phyloP scores from a whole-genome alignment of 1,140 invertebrate species.

The Ooceraea biroi region DNA sequence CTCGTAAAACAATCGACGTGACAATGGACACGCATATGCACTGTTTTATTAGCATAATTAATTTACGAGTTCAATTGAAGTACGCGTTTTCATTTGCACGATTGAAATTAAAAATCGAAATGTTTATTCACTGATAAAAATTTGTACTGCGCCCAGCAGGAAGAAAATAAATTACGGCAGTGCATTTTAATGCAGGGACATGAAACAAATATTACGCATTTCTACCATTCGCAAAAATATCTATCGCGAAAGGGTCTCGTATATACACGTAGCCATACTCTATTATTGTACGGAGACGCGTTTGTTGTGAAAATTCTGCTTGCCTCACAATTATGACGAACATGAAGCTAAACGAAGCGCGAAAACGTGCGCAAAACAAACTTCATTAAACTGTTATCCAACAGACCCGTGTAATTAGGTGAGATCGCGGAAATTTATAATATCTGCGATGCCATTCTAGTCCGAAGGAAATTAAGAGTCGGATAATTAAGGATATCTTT shows the following conservation, averaged over 20 bases:
- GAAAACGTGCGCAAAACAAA: too few relatives aligned
- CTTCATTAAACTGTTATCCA: conserved; percentile 34
- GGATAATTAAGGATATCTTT: background rate
- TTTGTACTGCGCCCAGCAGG: background rate
- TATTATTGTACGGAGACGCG: background rate
- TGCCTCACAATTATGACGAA: background rate
- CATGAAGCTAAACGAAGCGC: background rate
- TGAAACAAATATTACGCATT: background rate
- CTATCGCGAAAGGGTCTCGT: background rate
- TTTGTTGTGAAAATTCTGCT: background rate
- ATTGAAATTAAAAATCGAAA: background rate
- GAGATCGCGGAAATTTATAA: conserved; percentile 20
- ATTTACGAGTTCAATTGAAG: background rate
- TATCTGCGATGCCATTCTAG: background rate
- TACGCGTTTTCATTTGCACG: background rate
- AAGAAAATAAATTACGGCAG: background rate
- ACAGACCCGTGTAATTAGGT: conserved; percentile 1
- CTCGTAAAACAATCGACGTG: background rate
- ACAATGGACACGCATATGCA: background rate
- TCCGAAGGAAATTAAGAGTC: conserved; percentile 13
- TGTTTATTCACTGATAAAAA: background rate
- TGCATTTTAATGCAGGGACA: background rate
- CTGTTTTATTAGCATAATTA: background rate
- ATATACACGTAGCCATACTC: background rate
- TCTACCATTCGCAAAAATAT: background rate